These are phyloP conservation scores for Carcharodon carcharias DNA, from an alignment of 2,797 vertebrate species.

Conservation along the genomic window DNA sequence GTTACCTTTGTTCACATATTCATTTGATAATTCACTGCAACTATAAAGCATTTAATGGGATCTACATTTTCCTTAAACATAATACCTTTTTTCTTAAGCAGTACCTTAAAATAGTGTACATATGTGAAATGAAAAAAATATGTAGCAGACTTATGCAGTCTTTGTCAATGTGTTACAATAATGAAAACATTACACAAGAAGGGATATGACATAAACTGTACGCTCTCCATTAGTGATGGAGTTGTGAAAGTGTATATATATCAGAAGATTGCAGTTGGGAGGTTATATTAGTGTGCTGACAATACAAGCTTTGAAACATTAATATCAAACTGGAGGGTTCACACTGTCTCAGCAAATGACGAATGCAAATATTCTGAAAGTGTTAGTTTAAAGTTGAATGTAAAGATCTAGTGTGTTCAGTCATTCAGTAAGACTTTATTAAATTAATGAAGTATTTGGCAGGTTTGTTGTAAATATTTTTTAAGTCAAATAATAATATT, in stretches of 20 bases:
- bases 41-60: not conserved
- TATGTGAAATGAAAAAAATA: not conserved
- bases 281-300: not conserved
- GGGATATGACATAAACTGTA: too few relatives aligned
- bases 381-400: not conserved
- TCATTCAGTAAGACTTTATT: not conserved
- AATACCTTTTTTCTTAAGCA: not conserved
- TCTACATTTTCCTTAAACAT: not conserved
- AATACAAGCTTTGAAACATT: not conserved
- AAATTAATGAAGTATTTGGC: not conserved
- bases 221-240: not conserved
- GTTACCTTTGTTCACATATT: not conserved
- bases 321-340: not conserved
- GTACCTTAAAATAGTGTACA: not conserved
- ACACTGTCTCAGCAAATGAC: not conserved
- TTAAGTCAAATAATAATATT: not conserved
- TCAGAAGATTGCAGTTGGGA: not conserved
- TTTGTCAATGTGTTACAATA: not conserved
- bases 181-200: not conserved
- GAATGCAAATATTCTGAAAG: not conserved
- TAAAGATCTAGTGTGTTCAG: not conserved
- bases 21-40: conserved; percentile 4
- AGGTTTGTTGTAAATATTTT: not conserved
- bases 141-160: not conserved
- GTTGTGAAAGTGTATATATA: not conserved